These are phyloP conservation scores for Clitarchus hookeri DNA, from an alignment of 2,888 invertebrate genomes.

Conservation along the genomic window DNA sequence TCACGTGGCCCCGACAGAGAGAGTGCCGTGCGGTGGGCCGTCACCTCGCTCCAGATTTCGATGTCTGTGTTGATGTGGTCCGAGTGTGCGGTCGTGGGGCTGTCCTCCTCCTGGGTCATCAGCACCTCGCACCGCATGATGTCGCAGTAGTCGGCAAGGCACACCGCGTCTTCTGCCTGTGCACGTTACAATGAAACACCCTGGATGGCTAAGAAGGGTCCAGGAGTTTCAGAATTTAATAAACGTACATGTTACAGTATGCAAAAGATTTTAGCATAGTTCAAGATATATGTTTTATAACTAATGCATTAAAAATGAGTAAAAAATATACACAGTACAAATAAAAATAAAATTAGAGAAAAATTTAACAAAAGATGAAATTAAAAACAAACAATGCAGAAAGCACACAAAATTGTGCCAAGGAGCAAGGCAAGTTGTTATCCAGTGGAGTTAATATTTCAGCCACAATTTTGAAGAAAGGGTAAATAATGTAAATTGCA, in stretches of 20 bases:
- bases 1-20: constrained; percentile 57
- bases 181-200: constrained; percentile 37
- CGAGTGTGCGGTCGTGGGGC: constrained; percentile 54
- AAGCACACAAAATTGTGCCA: too few relatives aligned
- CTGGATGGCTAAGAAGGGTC: neutral
- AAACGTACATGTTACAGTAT: neutral
- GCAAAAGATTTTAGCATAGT: too few relatives aligned
- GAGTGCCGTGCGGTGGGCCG: constrained; percentile 68
- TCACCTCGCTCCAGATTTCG: constrained; percentile 81
- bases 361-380: too few relatives aligned
- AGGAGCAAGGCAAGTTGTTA: too few relatives aligned
- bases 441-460: too few relatives aligned
- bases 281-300: too few relatives aligned
- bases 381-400: too few relatives aligned
- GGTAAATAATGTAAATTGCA: too few relatives aligned
- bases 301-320: too few relatives aligned
- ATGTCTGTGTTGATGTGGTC: constrained; percentile 70
- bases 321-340: too few relatives aligned
- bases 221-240: neutral
- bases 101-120: constrained; percentile 64
- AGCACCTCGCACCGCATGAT: constrained; percentile 93
- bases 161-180: constrained; percentile 89
- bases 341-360: too few relatives aligned
- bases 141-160: constrained; percentile 93
- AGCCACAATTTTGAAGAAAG: too few relatives aligned